Evolutionary conservation across 2,888 invertebrate genomes (phyloP), one percentile per base, ranked within the genome.

Genomic region (Diploptera punctata): DNA sequence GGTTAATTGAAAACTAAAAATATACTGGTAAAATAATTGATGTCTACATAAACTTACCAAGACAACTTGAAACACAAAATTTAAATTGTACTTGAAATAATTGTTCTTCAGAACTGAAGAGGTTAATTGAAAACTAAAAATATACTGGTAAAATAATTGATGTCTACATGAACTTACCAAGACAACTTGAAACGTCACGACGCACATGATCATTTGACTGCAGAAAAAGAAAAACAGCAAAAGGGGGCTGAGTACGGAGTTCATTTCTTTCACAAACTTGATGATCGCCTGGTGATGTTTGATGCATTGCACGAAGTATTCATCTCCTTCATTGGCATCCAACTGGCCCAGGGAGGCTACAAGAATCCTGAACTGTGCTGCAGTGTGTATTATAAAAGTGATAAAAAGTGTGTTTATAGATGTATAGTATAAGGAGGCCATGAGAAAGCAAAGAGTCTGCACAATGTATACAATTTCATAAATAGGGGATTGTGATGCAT

Each of bases 151-250:
- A n/a, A n/a, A n/a, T n/a, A n/a, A n/a, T n/a, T n/a, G n/a, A n/a
- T n/a, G n/a, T n/a, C n/a, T n/a, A n/a, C n/a, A n/a, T n/a, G 16
- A 31, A 62, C 62, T 62, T 43, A 62, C 62, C 16, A 65, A 26
- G 0, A 65, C 65, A 21, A 65, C 47, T n/a, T 65, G 65, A 26
- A 65, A 65, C n/a, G 47, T 65, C 1, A 65, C 65, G 24, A 65
- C 65, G 18, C 65, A 65, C 65, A 65, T 65, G 47, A 65, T 65
- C 43, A 65, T 31, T 21, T 65, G 65, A 18, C 65, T 65, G 47
- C 65, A 65, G 9, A 47, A 65, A 18, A 65, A 65, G 47, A 43
- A 65, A 47, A 65, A 65, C 0, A 47, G 65, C 1, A 47, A 24
- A 3, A 65, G 29, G 1, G 65, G 65, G 18, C 65, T 65, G 1